Percentiles rank a stretch among this genome's conserved stretches.
These are phyloP conservation scores for Pandemis corylana DNA, from an alignment of 2,888 invertebrate genomes.

Conservation along the genomic window DNA sequence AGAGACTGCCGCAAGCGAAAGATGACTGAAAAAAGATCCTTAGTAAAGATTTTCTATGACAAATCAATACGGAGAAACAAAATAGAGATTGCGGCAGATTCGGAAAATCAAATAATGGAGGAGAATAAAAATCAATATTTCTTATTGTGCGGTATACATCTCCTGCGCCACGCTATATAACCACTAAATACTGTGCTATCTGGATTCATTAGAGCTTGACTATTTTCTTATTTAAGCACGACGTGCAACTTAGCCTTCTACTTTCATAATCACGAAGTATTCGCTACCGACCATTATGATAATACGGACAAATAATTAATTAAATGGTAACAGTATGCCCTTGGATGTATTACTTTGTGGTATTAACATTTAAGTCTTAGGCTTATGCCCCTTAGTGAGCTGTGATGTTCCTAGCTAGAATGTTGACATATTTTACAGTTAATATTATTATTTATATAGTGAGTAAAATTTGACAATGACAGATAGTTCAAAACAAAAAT, in stretches of 20 bases:
- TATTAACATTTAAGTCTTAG: slow-evolving; percentile 41
- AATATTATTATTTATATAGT: slow-evolving; percentile 32
- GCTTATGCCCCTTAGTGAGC: slow-evolving; percentile 44
- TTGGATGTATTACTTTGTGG: slow-evolving; percentile 38
- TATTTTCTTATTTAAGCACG: slow-evolving; percentile 38
- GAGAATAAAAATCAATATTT: no score
- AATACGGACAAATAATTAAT: slow-evolving; percentile 35
- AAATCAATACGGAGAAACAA: neutral
- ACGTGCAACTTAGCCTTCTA: slow-evolving; percentile 17
- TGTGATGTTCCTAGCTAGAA: slow-evolving; percentile 46
- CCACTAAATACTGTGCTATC: slow-evolving; percentile 10
- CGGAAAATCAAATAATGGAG: neutral
- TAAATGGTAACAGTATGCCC: slow-evolving; percentile 10
- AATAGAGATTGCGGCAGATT: neutral
- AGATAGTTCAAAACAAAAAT: no score
- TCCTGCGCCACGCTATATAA: slow-evolving; percentile 18
- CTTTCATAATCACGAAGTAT: slow-evolving; percentile 24
- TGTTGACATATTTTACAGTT: slow-evolving; percentile 41
- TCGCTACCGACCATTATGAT: slow-evolving; percentile 33
- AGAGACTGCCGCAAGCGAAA: neutral
- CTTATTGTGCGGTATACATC: neutral
- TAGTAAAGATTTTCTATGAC: slow-evolving; percentile 12
- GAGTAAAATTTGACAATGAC: neutral
- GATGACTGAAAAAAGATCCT: neutral
- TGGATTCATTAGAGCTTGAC: slow-evolving; percentile 23